Base-by-base conservation (phyloP, 1,140 invertebrate species). In the Cylas formicarius region DNA sequence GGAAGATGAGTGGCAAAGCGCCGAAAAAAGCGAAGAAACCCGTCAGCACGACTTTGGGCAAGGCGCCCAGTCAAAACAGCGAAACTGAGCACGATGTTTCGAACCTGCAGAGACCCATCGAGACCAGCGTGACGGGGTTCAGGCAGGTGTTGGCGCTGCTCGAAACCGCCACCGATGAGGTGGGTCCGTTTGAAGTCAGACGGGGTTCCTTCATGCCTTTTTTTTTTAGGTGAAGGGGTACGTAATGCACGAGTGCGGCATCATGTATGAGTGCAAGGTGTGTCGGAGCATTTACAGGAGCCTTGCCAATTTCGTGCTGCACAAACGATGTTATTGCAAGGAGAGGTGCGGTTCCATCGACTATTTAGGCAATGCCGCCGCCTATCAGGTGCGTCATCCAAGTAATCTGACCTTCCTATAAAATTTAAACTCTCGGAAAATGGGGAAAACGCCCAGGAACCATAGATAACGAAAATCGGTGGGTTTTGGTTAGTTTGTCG, bases 191-290 rank as follows among this genome's bases (percentile, higher is more conserved):
- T 42, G 10, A 6, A 7, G n/a, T 3, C 9, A 40, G 20, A 42
- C 20, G 22, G 24, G 21, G 18, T 37, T 16, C 20, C n/a, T 34
- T 19, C 6, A 9, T 10, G 24, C 20, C 4, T 27, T 41, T 47
- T 32, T 37, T 26, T 59, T 62, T 23, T 37, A 73, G 69, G 67
- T 77, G 4, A 62, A 69, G 24, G 58, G 70, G 42, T 58, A 76
- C 17, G 60, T 81, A 3, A 51, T 69, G 9, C 68, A 76, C 50
- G 76, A 80, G 61, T 79, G 76, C 60, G 73, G 78, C 53, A 58
- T 78, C 31, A 72, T 81, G 46, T 69, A 75, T 43, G 78, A 80
- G 56, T 80, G 78, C 57, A 68, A 71, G 51, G 65, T 74, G 4
- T 80, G 78, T 60, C 62, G 67, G 9, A 73, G 67, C 44, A 58